Evolutionary conservation across 2,113 vertebrate genomes (phyloP), one percentile per base, ranked within the genome.

Genomic region (Chaenocephalus aceratus): DNA sequence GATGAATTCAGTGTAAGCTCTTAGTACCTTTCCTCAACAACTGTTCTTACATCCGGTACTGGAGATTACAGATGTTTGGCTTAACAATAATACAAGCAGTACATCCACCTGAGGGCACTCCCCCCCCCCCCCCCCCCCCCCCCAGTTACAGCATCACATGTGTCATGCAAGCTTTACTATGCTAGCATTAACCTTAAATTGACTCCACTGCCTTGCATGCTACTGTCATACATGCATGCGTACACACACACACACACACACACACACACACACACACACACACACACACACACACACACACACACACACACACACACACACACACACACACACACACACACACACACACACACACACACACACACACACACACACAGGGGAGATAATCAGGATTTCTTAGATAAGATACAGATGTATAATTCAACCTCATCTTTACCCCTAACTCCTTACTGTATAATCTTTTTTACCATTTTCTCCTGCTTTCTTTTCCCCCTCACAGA

Each of bases 401-500:
- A 83, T 52, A 46, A 79, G 45, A 63, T 13, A 81, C 14, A 66
- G 62, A 83, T 12, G 69, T 48, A 62, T 69, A 36, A 46, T 67
- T 75, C 6, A 69, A 11, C 59, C 44, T 72, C 26, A 15, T 72
- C 18, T 66, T 77, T 41, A 26, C 21, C 30, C 7, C 41, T 16
- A 11, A 10, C 13, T 46, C 9, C 1, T 34, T 14, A 10, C 23
- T 65, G 18, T 73, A 46, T 59, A 13, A 41, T 36, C 5, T 52
- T 48, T 2, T 73, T 15, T 72, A 12, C 44, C 9, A 1, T 49
- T 26, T 72, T 57, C 45, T 65, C n/a, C 72, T 7, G 56, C 15
- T 75, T 6, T 80, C 1, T 53, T 61, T n/a, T 72, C 13, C 30
- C 36, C 61, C 52, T 67, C 26, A 18, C 57, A 95, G 96, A 96